Evolutionary conservation across 1,140 invertebrate genomes (phyloP).

Genomic region (Cepaea nemoralis): DNA sequence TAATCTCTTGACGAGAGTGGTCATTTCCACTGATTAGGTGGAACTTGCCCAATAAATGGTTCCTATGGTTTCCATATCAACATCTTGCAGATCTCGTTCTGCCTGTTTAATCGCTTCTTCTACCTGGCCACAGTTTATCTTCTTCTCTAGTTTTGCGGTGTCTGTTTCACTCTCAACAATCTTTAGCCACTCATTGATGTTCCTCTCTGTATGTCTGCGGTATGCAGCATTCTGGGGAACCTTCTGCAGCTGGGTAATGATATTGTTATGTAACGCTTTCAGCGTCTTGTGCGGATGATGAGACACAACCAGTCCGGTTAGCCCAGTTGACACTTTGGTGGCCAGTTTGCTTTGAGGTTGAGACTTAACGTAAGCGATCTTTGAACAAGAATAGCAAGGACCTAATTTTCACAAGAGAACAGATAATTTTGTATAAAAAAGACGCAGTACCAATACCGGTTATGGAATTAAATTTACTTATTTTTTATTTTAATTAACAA

Average conservation of each 20-base stretch:
- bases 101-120: slow-evolving; percentile 83
- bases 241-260: slow-evolving; percentile 82
- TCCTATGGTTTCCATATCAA: slow-evolving; percentile 93
- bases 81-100: slow-evolving; percentile 86
- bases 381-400: no score
- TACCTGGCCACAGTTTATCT: slow-evolving; percentile 90
- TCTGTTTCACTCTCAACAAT: slow-evolving; percentile 79
- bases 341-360: no score
- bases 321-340: no score
- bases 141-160: slow-evolving; percentile 81
- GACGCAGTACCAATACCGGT: no score
- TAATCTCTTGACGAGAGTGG: slow-evolving; percentile 77
- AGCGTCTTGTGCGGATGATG: no score
- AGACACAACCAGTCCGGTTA: no score
- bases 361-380: no score
- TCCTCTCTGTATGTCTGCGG: slow-evolving; percentile 86
- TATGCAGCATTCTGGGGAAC: slow-evolving; percentile 89
- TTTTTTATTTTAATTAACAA: no score
- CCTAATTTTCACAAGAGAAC: no score
- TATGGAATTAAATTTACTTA: no score
- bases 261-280: slow-evolving; percentile 85
- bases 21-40: slow-evolving; percentile 93
- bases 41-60: slow-evolving; percentile 81
- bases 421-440: no score
- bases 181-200: slow-evolving; percentile 82